These are phyloP conservation scores for Nematostella vectensis DNA, from an alignment of 92 coral and sea anemone species.

Conservation along the genomic window DNA sequence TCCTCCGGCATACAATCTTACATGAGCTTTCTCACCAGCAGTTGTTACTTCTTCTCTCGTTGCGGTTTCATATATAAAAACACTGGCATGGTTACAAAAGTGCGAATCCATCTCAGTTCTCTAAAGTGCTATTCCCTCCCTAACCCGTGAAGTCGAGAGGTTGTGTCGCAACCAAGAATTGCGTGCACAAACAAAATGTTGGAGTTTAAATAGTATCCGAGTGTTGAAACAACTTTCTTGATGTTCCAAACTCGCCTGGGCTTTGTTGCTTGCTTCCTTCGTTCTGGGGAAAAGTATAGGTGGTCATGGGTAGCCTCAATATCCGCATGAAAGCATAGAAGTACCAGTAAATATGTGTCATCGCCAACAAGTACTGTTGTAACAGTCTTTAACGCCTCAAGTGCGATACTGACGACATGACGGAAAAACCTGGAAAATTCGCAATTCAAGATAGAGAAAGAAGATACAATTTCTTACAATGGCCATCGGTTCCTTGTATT, in stretches of 20 bases:
- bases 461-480: too few relatives aligned
- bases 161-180: conserved; percentile 39
- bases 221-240: conserved; percentile 7
- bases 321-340: conserved; percentile 14
- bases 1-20: conserved; percentile 9
- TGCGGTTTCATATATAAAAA: conserved; percentile 1
- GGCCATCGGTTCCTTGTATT: too few relatives aligned
- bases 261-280: conserved; percentile 5
- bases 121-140: conserved; percentile 26
- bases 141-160: conserved; percentile 46
- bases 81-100: conserved; percentile 15
- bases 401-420: too few relatives aligned
- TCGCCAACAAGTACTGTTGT: too few relatives aligned
- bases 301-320: conserved; percentile 5
- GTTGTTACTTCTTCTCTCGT: conserved; percentile 5
- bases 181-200: conserved; percentile 33
- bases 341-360: conserved; percentile 20
- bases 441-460: too few relatives aligned
- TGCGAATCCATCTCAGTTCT: conserved; percentile 8
- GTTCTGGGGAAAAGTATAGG: conserved; percentile 25
- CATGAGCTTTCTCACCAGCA: conserved; percentile 19
- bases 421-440: too few relatives aligned
- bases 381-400: too few relatives aligned
- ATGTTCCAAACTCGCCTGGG: conserved; percentile 18
- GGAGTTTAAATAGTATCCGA: conserved; percentile 13